phyloP scores from a whole-genome alignment of 2,113 vertebrate genomes.

The Ailuropoda melanoleuca region DNA sequence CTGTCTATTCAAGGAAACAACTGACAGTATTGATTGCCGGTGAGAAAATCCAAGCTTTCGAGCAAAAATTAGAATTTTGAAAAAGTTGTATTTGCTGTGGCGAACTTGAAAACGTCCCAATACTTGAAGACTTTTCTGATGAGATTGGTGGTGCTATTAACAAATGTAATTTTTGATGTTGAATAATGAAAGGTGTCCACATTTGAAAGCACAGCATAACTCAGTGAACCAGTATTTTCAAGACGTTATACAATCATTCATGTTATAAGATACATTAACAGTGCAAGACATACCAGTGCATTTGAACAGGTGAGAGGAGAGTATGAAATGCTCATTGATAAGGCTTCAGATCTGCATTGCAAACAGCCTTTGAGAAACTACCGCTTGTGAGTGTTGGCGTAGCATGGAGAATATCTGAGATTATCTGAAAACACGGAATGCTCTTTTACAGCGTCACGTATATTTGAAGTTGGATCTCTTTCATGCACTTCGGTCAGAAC shows the following conservation, averaged over 20 bases:
- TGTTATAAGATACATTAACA: background rate
- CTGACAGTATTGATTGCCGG: background rate
- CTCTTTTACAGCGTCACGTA: background rate
- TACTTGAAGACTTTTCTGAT: background rate
- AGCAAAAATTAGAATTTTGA: background rate
- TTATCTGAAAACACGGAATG: background rate
- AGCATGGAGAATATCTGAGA: background rate
- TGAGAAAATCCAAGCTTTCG: background rate
- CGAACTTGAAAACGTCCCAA: background rate
- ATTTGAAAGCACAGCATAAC: background rate
- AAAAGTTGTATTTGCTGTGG: background rate
- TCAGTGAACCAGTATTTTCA: background rate
- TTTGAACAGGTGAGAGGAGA: background rate
- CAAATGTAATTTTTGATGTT: background rate
- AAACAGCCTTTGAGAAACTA: background rate
- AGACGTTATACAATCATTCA: background rate
- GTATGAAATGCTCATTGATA: background rate
- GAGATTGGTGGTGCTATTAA: background rate
- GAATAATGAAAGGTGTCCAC: background rate
- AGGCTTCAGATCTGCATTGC: background rate
- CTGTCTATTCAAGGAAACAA: background rate
- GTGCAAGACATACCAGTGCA: too few species aligned
- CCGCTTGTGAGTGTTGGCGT: background rate
- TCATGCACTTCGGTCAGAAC: background rate
- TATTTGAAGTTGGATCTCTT: background rate